A percentile compares a stretch with the other conserved stretches of the same genome.
Evolutionary conservation across 1,140 invertebrate genomes (phyloP).

Genomic region (Drosophila oshimai): DNA sequence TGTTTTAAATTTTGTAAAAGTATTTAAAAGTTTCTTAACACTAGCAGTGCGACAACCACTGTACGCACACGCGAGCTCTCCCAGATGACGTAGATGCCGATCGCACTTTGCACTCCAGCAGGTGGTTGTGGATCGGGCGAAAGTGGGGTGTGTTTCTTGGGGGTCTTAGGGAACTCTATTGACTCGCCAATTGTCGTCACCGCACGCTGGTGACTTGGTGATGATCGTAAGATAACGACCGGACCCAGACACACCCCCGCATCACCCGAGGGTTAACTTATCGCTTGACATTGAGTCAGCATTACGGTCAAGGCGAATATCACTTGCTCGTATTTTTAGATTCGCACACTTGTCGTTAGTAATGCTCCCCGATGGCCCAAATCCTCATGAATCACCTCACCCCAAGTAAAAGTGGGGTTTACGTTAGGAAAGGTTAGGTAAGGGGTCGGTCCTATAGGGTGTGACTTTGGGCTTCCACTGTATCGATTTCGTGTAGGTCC

Average conservation of each 20-base stretch:
- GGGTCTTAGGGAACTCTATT: constrained; percentile 30
- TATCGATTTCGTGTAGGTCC: not conserved
- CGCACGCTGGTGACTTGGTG: not conserved
- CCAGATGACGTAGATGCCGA: constrained; percentile 10
- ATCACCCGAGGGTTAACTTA: constrained; percentile 2
- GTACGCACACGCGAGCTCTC: not conserved
- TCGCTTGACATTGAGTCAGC: constrained; percentile 5
- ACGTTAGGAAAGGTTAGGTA: not conserved
- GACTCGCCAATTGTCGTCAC: constrained; percentile 17
- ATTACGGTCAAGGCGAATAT: not conserved
- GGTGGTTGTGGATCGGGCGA: not conserved
- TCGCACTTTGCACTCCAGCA: constrained; percentile 18
- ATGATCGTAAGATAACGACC: constrained; percentile 12
- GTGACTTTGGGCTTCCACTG: not conserved
- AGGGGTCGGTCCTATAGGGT: not conserved
- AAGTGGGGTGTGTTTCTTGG: not conserved
- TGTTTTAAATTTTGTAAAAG: not conserved
- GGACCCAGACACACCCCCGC: not conserved
- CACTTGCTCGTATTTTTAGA: constrained; percentile 4
- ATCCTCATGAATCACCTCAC: not conserved
- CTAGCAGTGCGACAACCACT: not conserved
- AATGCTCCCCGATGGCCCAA: not conserved
- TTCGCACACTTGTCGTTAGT: not conserved
- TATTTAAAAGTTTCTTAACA: no score
- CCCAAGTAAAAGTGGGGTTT: not conserved